phyloP scores from a whole-genome alignment of 1,140 invertebrate species.

The Thaumetopoea pityocampa region DNA sequence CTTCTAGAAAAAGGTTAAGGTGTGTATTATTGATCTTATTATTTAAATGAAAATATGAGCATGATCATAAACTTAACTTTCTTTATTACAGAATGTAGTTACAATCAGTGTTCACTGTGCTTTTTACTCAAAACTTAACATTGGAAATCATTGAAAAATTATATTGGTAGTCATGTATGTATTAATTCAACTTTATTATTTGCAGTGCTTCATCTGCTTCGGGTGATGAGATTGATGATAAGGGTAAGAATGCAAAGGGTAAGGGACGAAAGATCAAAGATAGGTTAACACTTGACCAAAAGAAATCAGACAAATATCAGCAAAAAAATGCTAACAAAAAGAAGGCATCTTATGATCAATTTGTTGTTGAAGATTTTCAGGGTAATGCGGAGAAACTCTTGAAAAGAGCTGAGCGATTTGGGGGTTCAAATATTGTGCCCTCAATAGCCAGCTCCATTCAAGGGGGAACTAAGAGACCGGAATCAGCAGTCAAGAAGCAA shows the following conservation, averaged over 20 bases:
- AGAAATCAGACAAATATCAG: conserved; percentile 61
- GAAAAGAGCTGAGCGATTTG: conserved; percentile 92
- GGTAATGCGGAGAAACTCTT: conserved; percentile 85
- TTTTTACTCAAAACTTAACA: no score
- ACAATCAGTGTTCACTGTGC: no score
- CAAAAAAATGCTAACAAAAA: conserved; percentile 76
- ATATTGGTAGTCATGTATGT: no score
- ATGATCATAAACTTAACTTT: no score
- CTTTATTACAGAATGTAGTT: no score
- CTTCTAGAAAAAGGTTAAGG: conserved; percentile 53
- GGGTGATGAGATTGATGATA: conserved; percentile 63
- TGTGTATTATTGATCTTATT: no score
- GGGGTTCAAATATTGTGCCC: conserved; percentile 44
- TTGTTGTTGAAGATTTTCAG: conserved; percentile 79
- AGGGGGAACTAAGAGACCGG: conserved; percentile 44
- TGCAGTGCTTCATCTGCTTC: conserved; percentile 66
- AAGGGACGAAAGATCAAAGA: conserved; percentile 69
- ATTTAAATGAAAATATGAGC: no score
- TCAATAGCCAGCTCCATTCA: conserved; percentile 63
- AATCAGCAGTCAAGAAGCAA: conserved; percentile 60
- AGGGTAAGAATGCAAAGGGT: conserved; percentile 48
- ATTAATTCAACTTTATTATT: no score
- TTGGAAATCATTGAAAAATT: no score
- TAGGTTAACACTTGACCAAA: conserved; percentile 61
- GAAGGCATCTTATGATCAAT: conserved; percentile 80